Base-by-base conservation (phyloP, 2,888 invertebrate species). In the Eristalis tenax region DNA sequence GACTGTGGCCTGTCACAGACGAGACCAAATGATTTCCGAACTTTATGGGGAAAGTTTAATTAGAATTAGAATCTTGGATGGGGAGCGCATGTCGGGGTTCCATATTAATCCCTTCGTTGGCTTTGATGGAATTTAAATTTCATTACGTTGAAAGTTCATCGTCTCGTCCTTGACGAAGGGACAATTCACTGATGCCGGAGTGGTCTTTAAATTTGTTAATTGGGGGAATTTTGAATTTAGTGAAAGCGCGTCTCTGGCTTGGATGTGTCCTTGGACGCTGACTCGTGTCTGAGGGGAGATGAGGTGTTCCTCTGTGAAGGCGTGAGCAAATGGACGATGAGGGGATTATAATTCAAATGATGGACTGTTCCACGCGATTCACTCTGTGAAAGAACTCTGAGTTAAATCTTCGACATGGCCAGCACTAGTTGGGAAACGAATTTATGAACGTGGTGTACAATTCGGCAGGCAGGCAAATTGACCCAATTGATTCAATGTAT, bases 221-320 rank as follows among this genome's bases (percentile, higher is more conserved):
- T 28, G 63, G 22, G 28, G 35, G 8, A 61, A 71, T 71, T 73
- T 32, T 73, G 63, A 73, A 73, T 73, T 73, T 73, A 10, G 32
- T 64, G 43, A 43, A 73, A 73, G 43, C 15, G 43, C 28, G 23
- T 63, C 50, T 50, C 8, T n/a, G 50, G 13, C 13, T 38, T 13
- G 2, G 38, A 13, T 4, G 38, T 38, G 13, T 38, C 38, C 11
- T 13, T 38, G 38, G 38, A 38, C 11, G 0, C 13, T 3, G 38
- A 13, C 0, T 13, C 3, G 38, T 32, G 11, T 13, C 38, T 2
- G 38, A 35, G 35, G 4, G 35, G 35, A 11, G 35, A 11, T 1
- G 11, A 11, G 11, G 35, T 35, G 35, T 35, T 35, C 11, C 11
- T 35, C 35, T 35, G 8, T 8, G 8, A 1, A 35, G 10, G 35